Evolutionary conservation across 2,113 vertebrate species (phyloP).

Genomic region (Malurus melanocephalus): DNA sequence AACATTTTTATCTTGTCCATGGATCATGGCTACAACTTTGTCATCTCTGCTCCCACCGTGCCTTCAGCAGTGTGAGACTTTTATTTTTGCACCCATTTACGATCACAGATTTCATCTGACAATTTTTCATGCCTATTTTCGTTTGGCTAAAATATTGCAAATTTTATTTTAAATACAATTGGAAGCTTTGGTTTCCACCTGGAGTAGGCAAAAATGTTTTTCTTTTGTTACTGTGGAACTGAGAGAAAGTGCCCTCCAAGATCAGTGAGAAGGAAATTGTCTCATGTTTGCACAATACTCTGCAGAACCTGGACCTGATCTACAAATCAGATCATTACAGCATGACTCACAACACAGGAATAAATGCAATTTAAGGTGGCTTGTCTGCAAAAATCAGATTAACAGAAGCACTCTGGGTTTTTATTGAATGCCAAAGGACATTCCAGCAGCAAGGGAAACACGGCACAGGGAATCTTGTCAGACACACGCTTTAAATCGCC

Average conservation of each 20-base stretch:
- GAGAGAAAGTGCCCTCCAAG: neutral
- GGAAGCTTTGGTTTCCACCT: neutral
- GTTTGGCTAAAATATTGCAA: neutral
- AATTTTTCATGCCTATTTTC: neutral
- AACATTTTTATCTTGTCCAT: neutral
- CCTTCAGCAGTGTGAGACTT: neutral
- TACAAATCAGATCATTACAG: slow-evolving; percentile 15
- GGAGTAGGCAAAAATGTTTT: neutral
- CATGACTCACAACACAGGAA: slow-evolving; percentile 22
- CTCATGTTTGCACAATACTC: neutral
- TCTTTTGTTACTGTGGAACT: neutral
- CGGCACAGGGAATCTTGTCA: neutral
- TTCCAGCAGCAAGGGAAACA: neutral
- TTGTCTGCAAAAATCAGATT: slow-evolving; percentile 39
- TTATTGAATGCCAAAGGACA: slow-evolving; percentile 19
- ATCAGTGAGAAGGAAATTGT: neutral
- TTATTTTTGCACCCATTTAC: neutral
- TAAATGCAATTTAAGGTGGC: neutral
- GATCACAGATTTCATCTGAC: neutral
- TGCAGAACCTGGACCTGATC: neutral
- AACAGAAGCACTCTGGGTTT: neutral
- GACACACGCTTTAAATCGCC: neutral
- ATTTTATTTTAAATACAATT: neutral
- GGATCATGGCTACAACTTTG: neutral
- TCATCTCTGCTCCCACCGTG: neutral